phyloP scores from a whole-genome alignment of 2,113 vertebrate genomes.

The Prunella himalayana region DNA sequence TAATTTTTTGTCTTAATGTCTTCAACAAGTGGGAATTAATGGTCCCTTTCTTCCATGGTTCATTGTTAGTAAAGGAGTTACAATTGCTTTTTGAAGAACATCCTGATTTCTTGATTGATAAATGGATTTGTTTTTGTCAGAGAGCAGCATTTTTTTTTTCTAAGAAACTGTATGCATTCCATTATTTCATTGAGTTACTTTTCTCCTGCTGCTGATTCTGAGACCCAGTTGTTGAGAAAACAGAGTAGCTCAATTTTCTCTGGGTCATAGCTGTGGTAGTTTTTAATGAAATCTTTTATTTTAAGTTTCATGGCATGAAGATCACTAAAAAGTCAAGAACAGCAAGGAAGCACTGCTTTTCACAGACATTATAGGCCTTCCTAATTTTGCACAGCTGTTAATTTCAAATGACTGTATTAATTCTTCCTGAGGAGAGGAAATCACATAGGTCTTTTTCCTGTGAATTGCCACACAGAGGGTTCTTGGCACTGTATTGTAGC shows the following conservation, averaged over 20 bases:
- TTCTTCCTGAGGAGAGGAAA: neutral
- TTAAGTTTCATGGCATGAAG: neutral
- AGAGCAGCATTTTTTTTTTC: neutral
- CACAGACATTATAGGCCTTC: neutral
- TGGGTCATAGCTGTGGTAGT: neutral
- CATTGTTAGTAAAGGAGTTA: neutral
- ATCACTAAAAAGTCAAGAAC: neutral
- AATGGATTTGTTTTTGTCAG: neutral
- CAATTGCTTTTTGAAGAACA: neutral
- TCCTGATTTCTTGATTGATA: neutral
- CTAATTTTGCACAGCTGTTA: neutral
- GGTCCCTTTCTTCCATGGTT: neutral
- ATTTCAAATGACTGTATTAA: neutral
- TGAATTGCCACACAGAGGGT: neutral
- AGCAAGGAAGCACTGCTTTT: neutral
- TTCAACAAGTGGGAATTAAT: neutral
- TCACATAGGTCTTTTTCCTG: neutral
- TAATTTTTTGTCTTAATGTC: neutral
- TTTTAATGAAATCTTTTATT: conserved; percentile 12
- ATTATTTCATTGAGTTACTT: neutral
- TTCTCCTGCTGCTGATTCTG: neutral
- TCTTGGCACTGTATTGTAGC: neutral
- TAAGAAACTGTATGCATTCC: neutral
- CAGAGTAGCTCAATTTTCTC: neutral
- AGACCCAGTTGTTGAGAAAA: neutral